These are phyloP conservation scores for Plecotus auritus DNA, from an alignment of 2,113 vertebrate genomes.

Conservation along the genomic window DNA sequence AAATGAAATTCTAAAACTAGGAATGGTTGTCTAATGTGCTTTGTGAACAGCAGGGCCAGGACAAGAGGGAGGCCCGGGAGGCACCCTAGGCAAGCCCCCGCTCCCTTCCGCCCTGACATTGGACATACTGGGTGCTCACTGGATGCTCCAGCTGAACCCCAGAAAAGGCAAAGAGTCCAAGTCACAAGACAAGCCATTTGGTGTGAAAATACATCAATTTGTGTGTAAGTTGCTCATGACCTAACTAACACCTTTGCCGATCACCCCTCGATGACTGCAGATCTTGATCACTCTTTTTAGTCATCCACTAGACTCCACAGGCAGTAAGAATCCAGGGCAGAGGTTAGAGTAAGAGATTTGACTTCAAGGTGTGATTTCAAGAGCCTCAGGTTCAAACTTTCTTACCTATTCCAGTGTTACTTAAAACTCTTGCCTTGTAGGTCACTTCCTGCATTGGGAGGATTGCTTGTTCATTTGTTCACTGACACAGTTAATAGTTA, in stretches of 20 bases:
- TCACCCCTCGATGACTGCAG: slow-evolving; percentile 50
- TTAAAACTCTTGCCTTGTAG: not conserved
- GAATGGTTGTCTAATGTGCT: not conserved
- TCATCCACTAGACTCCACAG: not conserved
- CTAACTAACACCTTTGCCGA: slow-evolving; percentile 54
- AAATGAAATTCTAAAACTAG: not conserved
- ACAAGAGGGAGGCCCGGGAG: rapidly evolving
- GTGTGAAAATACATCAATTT: not conserved
- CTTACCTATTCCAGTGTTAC: not conserved
- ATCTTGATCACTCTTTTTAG: not conserved
- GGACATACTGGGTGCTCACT: rapidly evolving
- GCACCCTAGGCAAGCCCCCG: rapidly evolving
- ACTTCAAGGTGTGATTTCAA: not conserved
- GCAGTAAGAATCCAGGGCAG: not conserved
- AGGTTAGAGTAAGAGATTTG: not conserved
- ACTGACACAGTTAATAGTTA: not conserved
- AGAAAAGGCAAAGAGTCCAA: not conserved
- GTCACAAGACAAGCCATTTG: not conserved
- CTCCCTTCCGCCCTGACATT: too few species aligned
- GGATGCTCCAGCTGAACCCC: not conserved
- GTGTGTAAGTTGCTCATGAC: slow-evolving; percentile 48
- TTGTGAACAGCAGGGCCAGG: not conserved
- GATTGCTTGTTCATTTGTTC: too few species aligned
- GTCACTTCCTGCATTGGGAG: not conserved
- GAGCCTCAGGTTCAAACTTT: not conserved